Percentiles rank a stretch among this genome's conserved stretches.
phyloP scores from a whole-genome alignment of 2,888 invertebrate species.

The Drosophila peninsularis region DNA sequence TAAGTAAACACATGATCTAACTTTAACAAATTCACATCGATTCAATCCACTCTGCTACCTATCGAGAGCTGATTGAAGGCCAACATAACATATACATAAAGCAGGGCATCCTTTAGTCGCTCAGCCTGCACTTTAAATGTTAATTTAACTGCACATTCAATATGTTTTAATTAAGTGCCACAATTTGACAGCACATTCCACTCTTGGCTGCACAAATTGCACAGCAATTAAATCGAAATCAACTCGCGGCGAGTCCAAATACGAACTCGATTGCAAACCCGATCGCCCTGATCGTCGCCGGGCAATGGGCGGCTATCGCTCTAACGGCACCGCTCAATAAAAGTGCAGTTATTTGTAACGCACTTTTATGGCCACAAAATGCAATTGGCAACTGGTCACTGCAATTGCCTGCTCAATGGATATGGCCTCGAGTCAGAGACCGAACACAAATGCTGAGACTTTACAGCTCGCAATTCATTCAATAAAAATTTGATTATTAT shows the following conservation, averaged over 20 bases:
- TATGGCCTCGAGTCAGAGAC: slow-evolving; percentile 65
- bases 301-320: slow-evolving; percentile 32
- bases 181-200: slow-evolving; percentile 72
- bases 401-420: slow-evolving; percentile 56
- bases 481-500: slow-evolving; percentile 77
- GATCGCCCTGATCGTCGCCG: slow-evolving; percentile 14
- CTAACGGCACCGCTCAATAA: slow-evolving; percentile 65
- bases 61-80: too few relatives aligned
- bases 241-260: slow-evolving; percentile 11
- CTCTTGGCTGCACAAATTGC: slow-evolving; percentile 68
- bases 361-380: slow-evolving; percentile 69
- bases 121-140: background rate
- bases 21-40: too few relatives aligned
- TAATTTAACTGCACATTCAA: slow-evolving; percentile 36
- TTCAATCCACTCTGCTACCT: too few relatives aligned
- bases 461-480: slow-evolving; percentile 72
- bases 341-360: slow-evolving; percentile 74
- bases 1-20: too few relatives aligned
- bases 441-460: slow-evolving; percentile 32
- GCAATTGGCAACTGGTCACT: slow-evolving; percentile 36
- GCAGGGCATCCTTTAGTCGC: background rate
- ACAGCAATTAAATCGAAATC: slow-evolving; percentile 66
- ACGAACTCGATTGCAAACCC: slow-evolving; percentile 20
- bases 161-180: slow-evolving; percentile 71
- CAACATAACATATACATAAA: too few relatives aligned